Conservation (phyloP, 2,888 invertebrate genomes). For the Lamellibrachia columna region DNA sequence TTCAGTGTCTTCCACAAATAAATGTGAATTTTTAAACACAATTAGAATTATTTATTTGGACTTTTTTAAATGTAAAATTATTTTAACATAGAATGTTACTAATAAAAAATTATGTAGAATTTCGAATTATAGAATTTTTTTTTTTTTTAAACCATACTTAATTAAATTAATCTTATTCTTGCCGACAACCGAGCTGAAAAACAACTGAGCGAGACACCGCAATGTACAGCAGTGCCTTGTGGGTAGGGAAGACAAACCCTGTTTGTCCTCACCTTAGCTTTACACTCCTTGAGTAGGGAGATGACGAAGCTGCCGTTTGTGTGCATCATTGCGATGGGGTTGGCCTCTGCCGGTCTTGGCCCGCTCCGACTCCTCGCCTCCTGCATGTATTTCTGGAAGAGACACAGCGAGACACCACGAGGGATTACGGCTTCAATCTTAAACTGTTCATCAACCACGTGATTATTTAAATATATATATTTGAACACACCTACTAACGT, state of each 20-base stretch:
- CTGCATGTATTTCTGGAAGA: conserved; percentile 63
- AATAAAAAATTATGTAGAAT: too few relatives aligned
- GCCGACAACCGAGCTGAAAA: too few relatives aligned
- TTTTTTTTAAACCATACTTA: too few relatives aligned
- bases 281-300: conserved; percentile 86
- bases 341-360: conserved; percentile 63
- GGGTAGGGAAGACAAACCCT: background rate
- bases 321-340: conserved; percentile 89
- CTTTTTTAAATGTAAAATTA: background rate
- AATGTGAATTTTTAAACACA: too few relatives aligned
- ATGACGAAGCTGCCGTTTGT: conserved; percentile 99
- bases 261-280: conserved; percentile 62
- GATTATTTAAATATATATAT: too few relatives aligned
- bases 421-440: too few relatives aligned
- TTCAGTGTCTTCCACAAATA: background rate
- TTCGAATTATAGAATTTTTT: too few relatives aligned
- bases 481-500: too few relatives aligned
- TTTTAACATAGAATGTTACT: background rate
- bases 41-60: too few relatives aligned
- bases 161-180: too few relatives aligned
- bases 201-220: too few relatives aligned
- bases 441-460: too few relatives aligned
- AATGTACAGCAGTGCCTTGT: background rate
- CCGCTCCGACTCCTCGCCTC: conserved; percentile 60
- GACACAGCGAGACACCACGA: background rate